Conservation (phyloP, 2,888 invertebrate species). For the Lycophotia porphyrea region DNA sequence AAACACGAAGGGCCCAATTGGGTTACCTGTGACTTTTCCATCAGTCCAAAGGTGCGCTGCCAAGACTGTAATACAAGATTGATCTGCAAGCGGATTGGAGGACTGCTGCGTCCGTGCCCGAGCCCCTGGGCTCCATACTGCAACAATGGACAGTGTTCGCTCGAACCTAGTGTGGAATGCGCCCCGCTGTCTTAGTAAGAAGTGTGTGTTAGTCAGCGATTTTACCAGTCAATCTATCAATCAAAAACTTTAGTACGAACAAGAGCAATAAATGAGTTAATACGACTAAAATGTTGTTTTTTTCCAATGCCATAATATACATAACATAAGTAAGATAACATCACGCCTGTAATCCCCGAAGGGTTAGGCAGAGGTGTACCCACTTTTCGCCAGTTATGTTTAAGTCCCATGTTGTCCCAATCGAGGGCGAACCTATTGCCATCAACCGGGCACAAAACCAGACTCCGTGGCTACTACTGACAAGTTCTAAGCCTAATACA, state of each 20-base stretch:
- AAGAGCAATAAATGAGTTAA: constrained; percentile 24
- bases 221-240: too few species aligned
- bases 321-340: too few species aligned
- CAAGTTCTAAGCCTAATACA: not conserved
- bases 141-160: constrained; percentile 48
- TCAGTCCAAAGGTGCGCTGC: constrained; percentile 39
- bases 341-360: too few species aligned
- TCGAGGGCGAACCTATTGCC: too few species aligned
- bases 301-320: not conserved
- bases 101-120: constrained; percentile 36
- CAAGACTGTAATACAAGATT: constrained; percentile 44
- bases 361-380: too few species aligned
- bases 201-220: not conserved
- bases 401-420: too few species aligned
- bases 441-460: too few species aligned
- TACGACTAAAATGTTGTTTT: not conserved
- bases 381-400: too few species aligned
- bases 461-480: too few species aligned
- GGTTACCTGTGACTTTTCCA: constrained; percentile 36
- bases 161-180: constrained; percentile 34
- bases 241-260: too few species aligned
- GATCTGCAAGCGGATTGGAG: constrained; percentile 51
- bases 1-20: constrained; percentile 7
- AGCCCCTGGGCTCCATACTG: constrained; percentile 38
- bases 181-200: not conserved